Percentiles rank a stretch among this genome's conserved stretches.
Conservation (phyloP, 2,797 vertebrate genomes). For the Triplophysa bombifrons region DNA sequence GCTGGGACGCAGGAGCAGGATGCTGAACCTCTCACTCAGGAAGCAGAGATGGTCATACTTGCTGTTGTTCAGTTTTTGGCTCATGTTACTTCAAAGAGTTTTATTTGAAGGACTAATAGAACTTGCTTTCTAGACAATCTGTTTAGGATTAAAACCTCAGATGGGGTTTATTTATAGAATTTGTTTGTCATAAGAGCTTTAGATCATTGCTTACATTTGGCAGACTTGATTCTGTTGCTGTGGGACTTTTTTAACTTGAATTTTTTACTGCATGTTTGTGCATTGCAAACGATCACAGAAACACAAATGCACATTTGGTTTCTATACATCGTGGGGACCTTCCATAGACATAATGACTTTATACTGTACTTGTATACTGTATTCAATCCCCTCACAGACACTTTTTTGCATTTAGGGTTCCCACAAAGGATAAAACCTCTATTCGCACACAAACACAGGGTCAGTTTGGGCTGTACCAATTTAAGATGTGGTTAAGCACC, state of each 20-base stretch:
- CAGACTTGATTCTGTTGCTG: slow-evolving; percentile 11
- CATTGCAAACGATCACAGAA: slow-evolving; percentile 9
- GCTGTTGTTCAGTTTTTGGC: neutral
- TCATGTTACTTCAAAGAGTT: neutral
- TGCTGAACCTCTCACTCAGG: slow-evolving; percentile 9
- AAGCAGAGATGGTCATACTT: slow-evolving; percentile 1
- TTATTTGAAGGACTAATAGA: neutral
- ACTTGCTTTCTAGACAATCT: slow-evolving; percentile 17
- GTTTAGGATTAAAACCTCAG: slow-evolving; percentile 28
- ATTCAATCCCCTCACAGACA: no score
- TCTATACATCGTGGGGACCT: no score
- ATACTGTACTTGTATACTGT: no score
- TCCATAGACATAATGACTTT: no score
- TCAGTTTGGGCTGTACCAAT: neutral
- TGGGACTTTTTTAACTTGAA: neutral
- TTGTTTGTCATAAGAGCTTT: neutral
- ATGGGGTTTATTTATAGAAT: slow-evolving; percentile 32
- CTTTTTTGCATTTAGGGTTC: no score
- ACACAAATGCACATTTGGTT: neutral
- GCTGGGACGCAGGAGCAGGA: neutral
- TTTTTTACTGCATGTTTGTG: neutral
- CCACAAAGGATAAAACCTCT: neutral
- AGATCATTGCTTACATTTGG: slow-evolving; percentile 26
- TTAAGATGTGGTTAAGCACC: neutral
- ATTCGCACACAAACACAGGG: neutral